Evolutionary conservation across 2,888 invertebrate species (phyloP).

Genomic region (Creontiades dilutus): DNA sequence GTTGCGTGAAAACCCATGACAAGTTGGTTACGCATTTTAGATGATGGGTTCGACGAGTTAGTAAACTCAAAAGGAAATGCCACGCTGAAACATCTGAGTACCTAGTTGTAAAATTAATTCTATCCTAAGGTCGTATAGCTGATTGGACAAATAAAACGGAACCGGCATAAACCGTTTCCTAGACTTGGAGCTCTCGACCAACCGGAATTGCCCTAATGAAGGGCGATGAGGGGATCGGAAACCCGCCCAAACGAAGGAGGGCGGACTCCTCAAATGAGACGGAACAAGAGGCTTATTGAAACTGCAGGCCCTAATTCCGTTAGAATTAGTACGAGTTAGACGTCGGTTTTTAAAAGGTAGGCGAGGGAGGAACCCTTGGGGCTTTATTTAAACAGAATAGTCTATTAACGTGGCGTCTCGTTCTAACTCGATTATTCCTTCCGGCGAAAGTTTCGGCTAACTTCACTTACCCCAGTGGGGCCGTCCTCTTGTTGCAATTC

Average conservation of each 20-base stretch:
- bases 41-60: too few relatives aligned
- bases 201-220: not conserved
- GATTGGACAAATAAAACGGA: too few relatives aligned
- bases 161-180: too few relatives aligned
- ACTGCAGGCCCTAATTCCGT: not conserved
- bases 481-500: not conserved
- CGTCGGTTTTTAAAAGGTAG: conserved; percentile 27
- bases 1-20: too few relatives aligned
- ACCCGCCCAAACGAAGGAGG: not conserved
- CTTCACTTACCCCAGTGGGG: not conserved
- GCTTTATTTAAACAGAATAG: conserved; percentile 38
- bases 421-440: conserved; percentile 20
- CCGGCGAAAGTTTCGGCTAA: not conserved
- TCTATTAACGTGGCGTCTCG: conserved; percentile 16
- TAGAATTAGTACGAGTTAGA: conserved; percentile 31
- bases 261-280: not conserved
- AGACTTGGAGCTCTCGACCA: too few relatives aligned
- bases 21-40: too few relatives aligned
- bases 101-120: too few relatives aligned
- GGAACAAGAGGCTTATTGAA: not conserved
- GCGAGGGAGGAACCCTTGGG: not conserved
- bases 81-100: too few relatives aligned
- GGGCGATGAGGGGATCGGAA: not conserved
- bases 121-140: too few relatives aligned
- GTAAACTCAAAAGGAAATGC: too few relatives aligned